These are phyloP conservation scores for Rhagoletis zephyria DNA, from an alignment of 1,140 invertebrate genomes.

Conservation along the genomic window DNA sequence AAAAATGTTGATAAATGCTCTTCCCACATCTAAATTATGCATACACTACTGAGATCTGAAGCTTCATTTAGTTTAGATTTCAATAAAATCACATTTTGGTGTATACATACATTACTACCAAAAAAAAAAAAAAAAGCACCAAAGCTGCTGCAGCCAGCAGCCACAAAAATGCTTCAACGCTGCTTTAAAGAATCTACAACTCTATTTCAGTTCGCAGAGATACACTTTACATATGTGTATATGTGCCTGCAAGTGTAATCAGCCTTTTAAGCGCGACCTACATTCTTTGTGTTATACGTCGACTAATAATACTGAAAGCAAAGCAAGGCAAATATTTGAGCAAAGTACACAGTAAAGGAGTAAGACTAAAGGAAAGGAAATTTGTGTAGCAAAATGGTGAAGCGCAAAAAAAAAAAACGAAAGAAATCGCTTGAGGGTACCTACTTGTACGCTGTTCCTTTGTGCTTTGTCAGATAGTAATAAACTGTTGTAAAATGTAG, in stretches of 20 bases:
- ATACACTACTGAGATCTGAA: background rate
- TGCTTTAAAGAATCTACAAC: constrained; percentile 4
- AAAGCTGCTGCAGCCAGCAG: background rate
- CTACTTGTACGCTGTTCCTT: constrained; percentile 1
- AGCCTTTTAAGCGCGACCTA: background rate
- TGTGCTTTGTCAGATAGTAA: background rate
- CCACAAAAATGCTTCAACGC: background rate
- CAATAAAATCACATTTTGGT: background rate
- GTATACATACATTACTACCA: background rate
- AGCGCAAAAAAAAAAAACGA: background rate
- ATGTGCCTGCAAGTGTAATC: background rate
- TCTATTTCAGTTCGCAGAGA: background rate
- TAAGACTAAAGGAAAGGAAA: background rate
- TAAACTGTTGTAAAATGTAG: constrained; percentile 14
- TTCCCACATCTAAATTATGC: background rate
- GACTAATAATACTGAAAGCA: background rate
- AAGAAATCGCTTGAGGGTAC: constrained; percentile 1
- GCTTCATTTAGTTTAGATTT: background rate
- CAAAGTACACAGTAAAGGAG: background rate
- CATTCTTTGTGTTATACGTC: background rate
- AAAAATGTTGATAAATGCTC: background rate
- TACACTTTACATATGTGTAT: background rate
- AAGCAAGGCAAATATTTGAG: constrained; percentile 24
- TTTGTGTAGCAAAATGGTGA: background rate
- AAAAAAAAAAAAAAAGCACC: background rate